Conservation (phyloP, 92 coral and sea anemone species). For the Parazoanthus atlanticus region DNA sequence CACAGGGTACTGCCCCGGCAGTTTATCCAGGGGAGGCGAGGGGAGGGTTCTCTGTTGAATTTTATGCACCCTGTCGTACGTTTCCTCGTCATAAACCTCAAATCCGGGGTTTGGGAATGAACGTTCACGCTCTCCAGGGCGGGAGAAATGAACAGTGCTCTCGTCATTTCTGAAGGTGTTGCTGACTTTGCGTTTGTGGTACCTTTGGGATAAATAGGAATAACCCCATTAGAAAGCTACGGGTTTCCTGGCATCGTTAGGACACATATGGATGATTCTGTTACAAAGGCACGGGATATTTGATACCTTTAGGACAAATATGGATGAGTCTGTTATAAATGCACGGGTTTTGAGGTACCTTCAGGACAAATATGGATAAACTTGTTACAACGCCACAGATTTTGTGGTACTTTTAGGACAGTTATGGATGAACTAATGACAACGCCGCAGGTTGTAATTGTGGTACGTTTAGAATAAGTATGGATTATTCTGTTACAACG, state of each 20-base stretch:
- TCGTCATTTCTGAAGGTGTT: constrained; percentile 8
- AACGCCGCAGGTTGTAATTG: too few relatives aligned
- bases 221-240: too few relatives aligned
- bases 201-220: neutral
- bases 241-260: too few relatives aligned
- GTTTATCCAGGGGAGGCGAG: constrained; percentile 11
- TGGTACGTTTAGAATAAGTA: neutral
- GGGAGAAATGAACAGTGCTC: neutral
- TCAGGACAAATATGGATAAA: neutral
- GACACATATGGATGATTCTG: neutral
- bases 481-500: neutral
- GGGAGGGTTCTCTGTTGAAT: constrained; percentile 8
- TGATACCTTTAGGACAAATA: neutral
- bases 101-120: constrained; percentile 20
- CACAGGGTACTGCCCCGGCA: constrained; percentile 28
- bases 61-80: neutral
- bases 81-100: constrained; percentile 5
- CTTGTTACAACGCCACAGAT: neutral
- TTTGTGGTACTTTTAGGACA: too few relatives aligned
- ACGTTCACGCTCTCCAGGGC: neutral
- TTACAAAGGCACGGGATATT: neutral
- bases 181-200: neutral
- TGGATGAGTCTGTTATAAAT: neutral
- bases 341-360: too few relatives aligned
- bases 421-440: too few relatives aligned